Percentiles rank a stretch among this genome's conserved stretches.
phyloP scores from a whole-genome alignment of 2,113 vertebrate genomes.

The Solenodon paradoxus region DNA sequence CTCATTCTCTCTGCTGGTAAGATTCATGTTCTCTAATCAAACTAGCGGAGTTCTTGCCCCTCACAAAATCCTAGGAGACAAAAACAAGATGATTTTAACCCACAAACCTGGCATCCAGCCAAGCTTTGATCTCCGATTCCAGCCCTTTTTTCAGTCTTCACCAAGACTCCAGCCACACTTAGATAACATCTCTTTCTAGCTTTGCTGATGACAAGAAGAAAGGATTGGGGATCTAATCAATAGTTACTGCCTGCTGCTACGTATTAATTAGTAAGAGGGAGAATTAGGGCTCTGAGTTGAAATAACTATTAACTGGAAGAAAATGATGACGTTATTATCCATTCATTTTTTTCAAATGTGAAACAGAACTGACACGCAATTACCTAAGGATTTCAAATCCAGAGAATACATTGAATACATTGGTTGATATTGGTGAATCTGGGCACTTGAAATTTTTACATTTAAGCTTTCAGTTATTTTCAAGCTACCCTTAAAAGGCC shows the following conservation, averaged over 20 bases:
- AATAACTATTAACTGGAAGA: neutral
- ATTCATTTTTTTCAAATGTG: neutral
- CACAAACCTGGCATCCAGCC: conserved; percentile 10
- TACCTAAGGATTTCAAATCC: neutral
- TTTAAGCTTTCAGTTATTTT: neutral
- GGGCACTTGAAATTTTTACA: neutral
- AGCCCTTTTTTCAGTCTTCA: neutral
- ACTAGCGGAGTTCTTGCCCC: neutral
- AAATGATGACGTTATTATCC: neutral
- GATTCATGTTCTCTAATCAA: conserved; percentile 37
- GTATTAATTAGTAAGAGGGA: neutral
- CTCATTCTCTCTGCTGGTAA: conserved; percentile 10
- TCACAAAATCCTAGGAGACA: neutral
- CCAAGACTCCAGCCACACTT: neutral
- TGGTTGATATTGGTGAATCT: neutral
- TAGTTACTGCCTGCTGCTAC: neutral
- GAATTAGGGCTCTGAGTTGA: neutral
- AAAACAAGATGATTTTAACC: conserved; percentile 36
- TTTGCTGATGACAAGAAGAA: neutral
- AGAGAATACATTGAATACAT: neutral
- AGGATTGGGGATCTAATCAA: neutral
- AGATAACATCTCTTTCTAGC: neutral
- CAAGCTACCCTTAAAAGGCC: neutral
- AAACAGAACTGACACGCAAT: neutral
- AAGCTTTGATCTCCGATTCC: neutral